Base-by-base conservation (phyloP, 2,888 invertebrate species). In the Sesia bembeciformis region DNA sequence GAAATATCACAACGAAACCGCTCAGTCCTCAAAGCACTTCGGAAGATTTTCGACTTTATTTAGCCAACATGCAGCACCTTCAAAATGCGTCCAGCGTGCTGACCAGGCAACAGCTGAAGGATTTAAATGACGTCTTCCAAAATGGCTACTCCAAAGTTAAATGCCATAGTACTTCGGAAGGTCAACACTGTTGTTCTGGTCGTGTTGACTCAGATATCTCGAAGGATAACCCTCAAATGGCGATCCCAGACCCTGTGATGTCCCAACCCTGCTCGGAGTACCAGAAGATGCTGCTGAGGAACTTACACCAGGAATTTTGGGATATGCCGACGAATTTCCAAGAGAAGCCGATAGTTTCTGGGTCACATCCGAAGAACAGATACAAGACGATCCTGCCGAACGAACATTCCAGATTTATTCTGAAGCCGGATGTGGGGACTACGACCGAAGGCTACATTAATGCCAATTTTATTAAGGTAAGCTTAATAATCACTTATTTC, bases 281-380 rank as follows among this genome's bases (percentile, higher is more conserved):
- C 64, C 91, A 93, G 81, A 92, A 92, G 63, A 86, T 88, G 63
- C 74, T 93, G 58, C 80, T 94, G 52, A 84, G 93, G 50, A 93
- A 92, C 60, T 75, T 98, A 54, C 86, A 87, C 55, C 94, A 96
- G 69, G 97, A 98, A 78, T 98, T 98, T 75, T 97, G 97, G 97
- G 97, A 97, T 78, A 93, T 98, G 70, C 97, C 97, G 0, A 92
- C 96, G 58, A 98, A 98, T 81, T 94, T 96, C 62, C 97, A 97
- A 62, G 97, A 97, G 72, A 96, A 96, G 71, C 94, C 96, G 5
- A 93, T 95, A 69, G 95, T 97, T 1, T 95, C 95, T 40, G 97
- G 97, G 0, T 96, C 96, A 40, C 96, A 96, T 63, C 91, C 93
- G 7, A 97, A 97, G 84, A 98, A 98, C 79, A 92, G 98, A 60